These are phyloP conservation scores for Hydrophis major DNA, from an alignment of 2,797 vertebrate species.

Conservation along the genomic window DNA sequence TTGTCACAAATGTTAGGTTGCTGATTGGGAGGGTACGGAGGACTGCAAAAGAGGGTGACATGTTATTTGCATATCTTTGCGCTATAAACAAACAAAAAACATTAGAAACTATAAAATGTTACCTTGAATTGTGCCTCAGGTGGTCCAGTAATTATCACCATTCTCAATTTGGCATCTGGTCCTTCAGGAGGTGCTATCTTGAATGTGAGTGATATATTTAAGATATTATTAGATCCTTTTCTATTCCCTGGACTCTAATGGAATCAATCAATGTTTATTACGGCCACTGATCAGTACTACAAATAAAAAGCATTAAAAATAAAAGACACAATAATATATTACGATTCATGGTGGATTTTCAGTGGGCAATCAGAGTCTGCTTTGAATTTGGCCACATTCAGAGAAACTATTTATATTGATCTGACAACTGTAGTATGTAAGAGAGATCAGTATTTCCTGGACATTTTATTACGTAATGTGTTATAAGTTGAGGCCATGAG, in stretches of 20 bases:
- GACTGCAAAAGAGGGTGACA: not conserved
- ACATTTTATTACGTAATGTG: not conserved
- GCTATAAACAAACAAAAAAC: not conserved
- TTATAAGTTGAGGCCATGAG: not conserved
- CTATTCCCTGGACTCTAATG: not conserved
- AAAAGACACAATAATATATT: not conserved
- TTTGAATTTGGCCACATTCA: too few species aligned
- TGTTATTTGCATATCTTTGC: not conserved
- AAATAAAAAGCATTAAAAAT: not conserved
- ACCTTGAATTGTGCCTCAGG: conserved; percentile 99
- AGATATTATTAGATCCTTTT: not conserved
- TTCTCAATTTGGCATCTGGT: conserved; percentile 91
- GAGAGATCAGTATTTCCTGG: not conserved
- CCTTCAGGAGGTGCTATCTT: conserved; percentile 96
- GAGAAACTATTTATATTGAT: not conserved
- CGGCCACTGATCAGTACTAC: not conserved
- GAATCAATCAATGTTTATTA: not conserved
- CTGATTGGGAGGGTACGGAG: not conserved
- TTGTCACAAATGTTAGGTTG: not conserved
- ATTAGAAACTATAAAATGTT: conserved; percentile 10
- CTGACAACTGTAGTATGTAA: not conserved
- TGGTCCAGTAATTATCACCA: conserved; percentile 95
- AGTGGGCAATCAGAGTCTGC: too few species aligned
- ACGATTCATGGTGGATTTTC: too few species aligned
- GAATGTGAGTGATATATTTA: conserved; percentile 58